Percentiles rank a stretch among this genome's conserved stretches.
phyloP scores from a whole-genome alignment of 2,888 invertebrate species.

The Fragum whitleyi region DNA sequence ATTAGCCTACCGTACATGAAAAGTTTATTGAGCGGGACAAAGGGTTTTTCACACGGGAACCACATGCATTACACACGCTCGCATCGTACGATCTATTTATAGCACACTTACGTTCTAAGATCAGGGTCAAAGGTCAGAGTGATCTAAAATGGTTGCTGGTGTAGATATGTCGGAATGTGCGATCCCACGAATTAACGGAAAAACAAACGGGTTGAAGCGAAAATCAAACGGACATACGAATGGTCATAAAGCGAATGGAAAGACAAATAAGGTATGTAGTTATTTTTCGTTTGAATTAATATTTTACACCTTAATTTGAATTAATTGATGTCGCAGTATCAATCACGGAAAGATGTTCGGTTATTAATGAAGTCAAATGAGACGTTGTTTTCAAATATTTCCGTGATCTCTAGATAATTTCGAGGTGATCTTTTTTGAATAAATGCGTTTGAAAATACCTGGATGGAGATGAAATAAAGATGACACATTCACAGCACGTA shows the following conservation, averaged over 20 bases:
- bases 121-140: constrained; percentile 26
- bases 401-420: too few relatives aligned
- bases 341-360: not conserved
- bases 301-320: too few relatives aligned
- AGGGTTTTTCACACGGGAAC: too few relatives aligned
- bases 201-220: constrained; percentile 51
- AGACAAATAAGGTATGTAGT: constrained; percentile 43
- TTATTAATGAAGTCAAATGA: not conserved
- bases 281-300: not conserved
- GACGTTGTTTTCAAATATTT: not conserved
- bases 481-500: too few relatives aligned
- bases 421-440: too few relatives aligned
- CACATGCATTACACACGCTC: not conserved
- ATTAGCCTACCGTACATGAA: too few relatives aligned
- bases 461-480: too few relatives aligned
- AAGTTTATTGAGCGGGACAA: too few relatives aligned
- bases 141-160: constrained; percentile 59
- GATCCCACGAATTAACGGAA: constrained; percentile 47
- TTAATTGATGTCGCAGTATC: not conserved
- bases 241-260: constrained; percentile 38
- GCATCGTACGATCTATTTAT: constrained; percentile 35
- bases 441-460: not conserved
- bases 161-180: constrained; percentile 39
- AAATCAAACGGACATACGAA: constrained; percentile 50
- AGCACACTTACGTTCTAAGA: not conserved